Evolutionary conservation across 2,113 vertebrate species (phyloP), one percentile per base, ranked within the genome.

Genomic region (Apus apus): DNA sequence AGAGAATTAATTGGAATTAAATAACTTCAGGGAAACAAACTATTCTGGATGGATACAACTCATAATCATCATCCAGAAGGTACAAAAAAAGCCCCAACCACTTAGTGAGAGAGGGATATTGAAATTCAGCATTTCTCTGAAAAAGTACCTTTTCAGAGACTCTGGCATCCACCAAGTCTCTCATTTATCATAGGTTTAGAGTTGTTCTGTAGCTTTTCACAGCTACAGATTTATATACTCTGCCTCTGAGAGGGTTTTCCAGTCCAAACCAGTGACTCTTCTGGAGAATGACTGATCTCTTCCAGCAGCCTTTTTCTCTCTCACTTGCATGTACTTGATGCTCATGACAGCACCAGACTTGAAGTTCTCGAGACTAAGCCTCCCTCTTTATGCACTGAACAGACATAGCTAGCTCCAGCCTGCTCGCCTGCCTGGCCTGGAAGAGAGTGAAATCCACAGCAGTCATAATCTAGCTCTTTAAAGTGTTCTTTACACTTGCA

Each of bases 1-100:
- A 54, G 57, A 89, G 57, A 89, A 89, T 81, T 77, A 94, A 85
- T 43, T 92, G 26, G 58, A 67, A 91, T 91, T 89, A 79, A 89
- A 45, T 72, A 93, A 72, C 73, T 89, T 78, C n/a, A 75, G 30
- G 50, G 19, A 91, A 91, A 72, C 13, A 40, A 40, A 62, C 20
- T 80, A 56, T 60, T 81, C 57, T 89, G 73, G 70, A 50, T 20
- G 62, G 29, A 38, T 91, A 48, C 23, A 67, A 20, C 38, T 72
- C 68, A 60, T 13, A 2, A 67, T 38, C 17, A 5, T 58, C 36
- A 88, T 86, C 38, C 32, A 77, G 56, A 93, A 84, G 51, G 32
- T 25, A 58, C 25, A 83, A 21, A 57, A 53, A 66, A 80, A 62
- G 4, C 0, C 0, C 1, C n/a, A 76, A 19, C 13, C 32, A 32